These are phyloP conservation scores for Trichogramma evanescens DNA, from an alignment of 2,888 invertebrate genomes.

Conservation along the genomic window DNA sequence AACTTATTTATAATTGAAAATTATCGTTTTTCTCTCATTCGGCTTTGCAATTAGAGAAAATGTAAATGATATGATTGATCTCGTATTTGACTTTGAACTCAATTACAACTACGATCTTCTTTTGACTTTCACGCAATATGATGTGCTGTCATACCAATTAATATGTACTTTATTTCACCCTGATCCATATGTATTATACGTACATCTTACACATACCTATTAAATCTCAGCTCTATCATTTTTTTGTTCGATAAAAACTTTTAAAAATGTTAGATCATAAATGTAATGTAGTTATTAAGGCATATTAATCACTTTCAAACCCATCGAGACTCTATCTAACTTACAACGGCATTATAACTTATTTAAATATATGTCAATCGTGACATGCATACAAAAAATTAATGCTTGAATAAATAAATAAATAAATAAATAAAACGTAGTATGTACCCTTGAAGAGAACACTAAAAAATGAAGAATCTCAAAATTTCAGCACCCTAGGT, in stretches of 20 bases:
- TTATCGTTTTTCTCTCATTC: background rate
- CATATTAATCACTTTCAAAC: constrained; percentile 7
- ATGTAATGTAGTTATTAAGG: constrained; percentile 15
- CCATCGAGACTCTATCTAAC: constrained; percentile 18
- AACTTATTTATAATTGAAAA: background rate
- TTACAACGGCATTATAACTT: constrained; percentile 9
- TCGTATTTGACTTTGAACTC: constrained; percentile 41
- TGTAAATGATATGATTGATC: constrained; percentile 32
- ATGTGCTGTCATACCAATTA: constrained; percentile 49
- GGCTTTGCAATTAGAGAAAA: constrained; percentile 8
- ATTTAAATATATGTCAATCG: constrained; percentile 15
- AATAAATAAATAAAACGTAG: no score
- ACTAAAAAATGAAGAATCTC: no score
- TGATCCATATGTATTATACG: constrained; percentile 21
- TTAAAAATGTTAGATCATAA: constrained; percentile 1
- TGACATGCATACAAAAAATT: no score
- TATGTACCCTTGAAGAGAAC: no score
- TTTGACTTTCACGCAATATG: constrained; percentile 42
- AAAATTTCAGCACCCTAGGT: no score
- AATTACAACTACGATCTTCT: constrained; percentile 45
- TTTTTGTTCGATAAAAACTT: background rate
- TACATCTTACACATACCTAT: background rate
- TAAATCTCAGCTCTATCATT: background rate
- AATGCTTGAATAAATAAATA: no score
- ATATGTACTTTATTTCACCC: constrained; percentile 27